phyloP scores from a whole-genome alignment of 1,140 invertebrate genomes.

The Ruditapes philippinarum region DNA sequence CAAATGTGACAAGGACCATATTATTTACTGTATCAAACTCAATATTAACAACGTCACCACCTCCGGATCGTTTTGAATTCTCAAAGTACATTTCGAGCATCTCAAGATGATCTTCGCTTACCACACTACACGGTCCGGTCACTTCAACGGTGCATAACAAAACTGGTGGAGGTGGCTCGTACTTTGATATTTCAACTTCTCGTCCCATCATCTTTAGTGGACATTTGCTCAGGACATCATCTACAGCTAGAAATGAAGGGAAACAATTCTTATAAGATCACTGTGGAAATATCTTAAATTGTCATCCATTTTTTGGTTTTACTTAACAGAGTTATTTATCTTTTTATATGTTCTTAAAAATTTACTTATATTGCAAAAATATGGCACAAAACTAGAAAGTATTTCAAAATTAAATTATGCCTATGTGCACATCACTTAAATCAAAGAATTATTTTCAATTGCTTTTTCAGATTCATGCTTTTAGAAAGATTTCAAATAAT shows the following conservation, averaged over 20 bases:
- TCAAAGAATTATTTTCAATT: no score
- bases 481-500: no score
- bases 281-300: no score
- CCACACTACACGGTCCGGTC: background rate
- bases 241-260: background rate
- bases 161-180: background rate
- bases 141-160: background rate
- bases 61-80: background rate
- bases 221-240: background rate
- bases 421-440: no score
- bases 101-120: background rate
- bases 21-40: background rate
- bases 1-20: conserved; percentile 5
- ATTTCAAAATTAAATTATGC: no score
- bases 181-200: background rate
- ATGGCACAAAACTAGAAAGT: no score
- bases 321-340: no score
- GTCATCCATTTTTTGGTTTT: no score
- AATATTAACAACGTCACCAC: background rate
- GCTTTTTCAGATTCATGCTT: no score
- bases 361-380: no score
- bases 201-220: background rate
- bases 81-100: conserved; percentile 35
- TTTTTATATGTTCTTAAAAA: no score
- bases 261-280: background rate